These are phyloP conservation scores for Tenualosa ilisha DNA, from an alignment of 2,797 vertebrate species.

Conservation along the genomic window DNA sequence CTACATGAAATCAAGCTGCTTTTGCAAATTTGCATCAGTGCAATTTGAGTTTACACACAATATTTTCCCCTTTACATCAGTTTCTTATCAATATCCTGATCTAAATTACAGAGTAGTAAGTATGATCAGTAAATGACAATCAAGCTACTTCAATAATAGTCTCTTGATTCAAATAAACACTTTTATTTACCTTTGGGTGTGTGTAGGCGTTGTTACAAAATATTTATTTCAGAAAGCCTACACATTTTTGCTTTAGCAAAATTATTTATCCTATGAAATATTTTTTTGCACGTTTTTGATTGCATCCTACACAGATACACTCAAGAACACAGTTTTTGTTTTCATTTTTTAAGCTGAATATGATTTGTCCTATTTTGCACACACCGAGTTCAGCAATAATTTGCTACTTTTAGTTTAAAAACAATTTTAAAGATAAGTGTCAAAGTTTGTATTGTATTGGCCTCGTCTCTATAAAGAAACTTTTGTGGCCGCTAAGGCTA, in stretches of 20 bases:
- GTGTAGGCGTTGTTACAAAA: constrained; percentile 6
- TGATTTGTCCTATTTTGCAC: constrained; percentile 53
- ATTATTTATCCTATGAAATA: constrained; percentile 48
- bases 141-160: constrained; percentile 51
- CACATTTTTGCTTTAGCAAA: constrained; percentile 48
- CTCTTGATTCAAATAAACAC: constrained; percentile 37
- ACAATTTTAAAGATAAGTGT: constrained; percentile 58
- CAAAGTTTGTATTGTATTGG: constrained; percentile 62
- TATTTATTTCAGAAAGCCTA: constrained; percentile 26
- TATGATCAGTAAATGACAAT: constrained; percentile 59
- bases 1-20: constrained; percentile 10
- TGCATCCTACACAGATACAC: constrained; percentile 47
- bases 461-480: constrained; percentile 47
- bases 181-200: constrained; percentile 34
- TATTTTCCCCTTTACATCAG: constrained; percentile 41
- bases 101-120: constrained; percentile 45
- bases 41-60: constrained; percentile 47
- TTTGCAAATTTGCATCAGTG: constrained; percentile 41
- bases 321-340: constrained; percentile 44
- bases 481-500: constrained; percentile 55
- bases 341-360: constrained; percentile 54
- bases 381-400: constrained; percentile 59
- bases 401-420: constrained; percentile 51
- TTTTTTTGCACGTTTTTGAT: constrained; percentile 61
- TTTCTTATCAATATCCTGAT: constrained; percentile 45